Conservation (phyloP, 2,888 invertebrate species). For the Epiblema foenella region DNA sequence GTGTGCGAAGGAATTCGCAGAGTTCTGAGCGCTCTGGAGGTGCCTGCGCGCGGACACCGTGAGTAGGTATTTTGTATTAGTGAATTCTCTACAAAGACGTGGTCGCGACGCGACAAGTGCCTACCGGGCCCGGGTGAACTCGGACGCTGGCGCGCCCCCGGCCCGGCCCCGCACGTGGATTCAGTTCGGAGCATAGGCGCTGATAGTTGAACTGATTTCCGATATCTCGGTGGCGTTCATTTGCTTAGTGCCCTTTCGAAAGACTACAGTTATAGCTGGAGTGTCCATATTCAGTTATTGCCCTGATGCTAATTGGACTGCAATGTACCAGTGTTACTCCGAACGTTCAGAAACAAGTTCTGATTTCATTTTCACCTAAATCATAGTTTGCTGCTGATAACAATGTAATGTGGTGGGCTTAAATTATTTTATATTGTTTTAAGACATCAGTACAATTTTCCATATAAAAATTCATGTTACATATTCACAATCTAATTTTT, state of each 20-base stretch:
- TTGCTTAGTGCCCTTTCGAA: constrained; percentile 81
- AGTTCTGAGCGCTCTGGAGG: constrained; percentile 90
- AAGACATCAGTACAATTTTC: constrained; percentile 60
- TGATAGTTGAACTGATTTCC: constrained; percentile 76
- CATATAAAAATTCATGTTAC: constrained; percentile 48
- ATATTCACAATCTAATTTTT: constrained; percentile 61
- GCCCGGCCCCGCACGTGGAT: constrained; percentile 64
- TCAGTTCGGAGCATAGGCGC: constrained; percentile 68
- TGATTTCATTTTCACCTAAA: constrained; percentile 52
- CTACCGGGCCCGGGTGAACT: constrained; percentile 68
- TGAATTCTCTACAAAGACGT: constrained; percentile 76
- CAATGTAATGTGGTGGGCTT: constrained; percentile 69
- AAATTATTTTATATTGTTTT: constrained; percentile 68
- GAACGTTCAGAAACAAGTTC: constrained; percentile 57
- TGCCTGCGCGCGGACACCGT: constrained; percentile 72
- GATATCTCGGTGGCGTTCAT: constrained; percentile 81
- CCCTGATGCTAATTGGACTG: constrained; percentile 42
- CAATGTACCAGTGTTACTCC: constrained; percentile 46
- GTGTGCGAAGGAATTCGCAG: constrained; percentile 99
- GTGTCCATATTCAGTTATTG: constrained; percentile 70
- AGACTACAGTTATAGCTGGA: constrained; percentile 59
- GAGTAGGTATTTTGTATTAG: constrained; percentile 78
- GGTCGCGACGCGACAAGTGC: constrained; percentile 69
- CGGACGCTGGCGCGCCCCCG: constrained; percentile 73
- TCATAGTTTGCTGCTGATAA: constrained; percentile 60